Conservation (phyloP, 2,888 invertebrate genomes). For the Leistus spinibarbis region DNA sequence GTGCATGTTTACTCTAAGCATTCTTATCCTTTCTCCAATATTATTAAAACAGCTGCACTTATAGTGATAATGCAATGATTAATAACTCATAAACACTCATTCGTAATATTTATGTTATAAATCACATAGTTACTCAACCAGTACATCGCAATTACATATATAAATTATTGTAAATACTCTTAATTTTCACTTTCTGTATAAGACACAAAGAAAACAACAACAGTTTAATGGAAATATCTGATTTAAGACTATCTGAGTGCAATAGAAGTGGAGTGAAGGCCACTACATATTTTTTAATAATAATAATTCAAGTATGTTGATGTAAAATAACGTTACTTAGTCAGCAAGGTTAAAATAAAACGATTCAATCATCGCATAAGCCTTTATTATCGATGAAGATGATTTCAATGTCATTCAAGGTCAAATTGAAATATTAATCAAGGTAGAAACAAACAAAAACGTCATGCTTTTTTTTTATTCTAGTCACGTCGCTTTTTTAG, state of each 20-base stretch:
- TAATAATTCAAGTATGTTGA: neutral
- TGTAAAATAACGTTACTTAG: neutral
- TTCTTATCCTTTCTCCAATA: too few species aligned
- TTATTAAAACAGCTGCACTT: too few species aligned
- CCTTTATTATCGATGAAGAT: neutral
- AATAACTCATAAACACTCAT: neutral
- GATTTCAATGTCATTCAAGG: neutral
- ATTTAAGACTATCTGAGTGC: too few species aligned
- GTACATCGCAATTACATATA: neutral
- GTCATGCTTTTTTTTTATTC: neutral
- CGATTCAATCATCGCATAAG: neutral
- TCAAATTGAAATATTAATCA: neutral
- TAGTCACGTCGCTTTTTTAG: neutral
- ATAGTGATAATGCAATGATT: neutral
- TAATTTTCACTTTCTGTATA: too few species aligned
- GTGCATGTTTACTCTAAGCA: too few species aligned
- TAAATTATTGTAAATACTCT: neutral
- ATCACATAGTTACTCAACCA: neutral
- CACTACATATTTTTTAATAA: neutral
- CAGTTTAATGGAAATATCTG: too few species aligned
- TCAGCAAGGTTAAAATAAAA: neutral
- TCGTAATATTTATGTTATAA: neutral
- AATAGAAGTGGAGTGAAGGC: too few species aligned
- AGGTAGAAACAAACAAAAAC: neutral
- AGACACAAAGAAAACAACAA: too few species aligned